Percentiles rank a stretch among this genome's conserved stretches.
Evolutionary conservation across 2,113 vertebrate species (phyloP).

Genomic region (Alaudala cheleensis): DNA sequence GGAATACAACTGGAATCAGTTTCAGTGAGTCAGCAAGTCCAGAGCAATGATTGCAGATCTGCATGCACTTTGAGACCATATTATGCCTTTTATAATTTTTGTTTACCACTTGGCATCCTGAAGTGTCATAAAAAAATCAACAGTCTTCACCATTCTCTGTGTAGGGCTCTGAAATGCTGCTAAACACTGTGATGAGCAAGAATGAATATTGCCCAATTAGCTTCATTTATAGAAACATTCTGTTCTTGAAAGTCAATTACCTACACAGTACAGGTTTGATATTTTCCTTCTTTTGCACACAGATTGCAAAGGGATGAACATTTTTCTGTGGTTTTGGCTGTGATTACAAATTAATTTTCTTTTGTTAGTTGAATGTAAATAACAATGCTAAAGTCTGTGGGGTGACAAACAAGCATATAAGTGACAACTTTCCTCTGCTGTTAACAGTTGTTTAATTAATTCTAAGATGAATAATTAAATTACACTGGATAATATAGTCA

Average conservation of each 20-base stretch:
- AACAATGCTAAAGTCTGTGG: neutral
- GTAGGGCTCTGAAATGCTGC: neutral
- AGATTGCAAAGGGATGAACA: neutral
- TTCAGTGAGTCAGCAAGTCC: slow-evolving; percentile 16
- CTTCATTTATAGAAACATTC: neutral
- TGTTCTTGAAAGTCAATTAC: neutral
- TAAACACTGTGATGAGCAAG: neutral
- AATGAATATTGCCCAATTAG: neutral
- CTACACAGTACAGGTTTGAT: neutral
- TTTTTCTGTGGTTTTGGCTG: neutral
- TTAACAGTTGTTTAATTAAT: neutral
- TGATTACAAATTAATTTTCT: neutral
- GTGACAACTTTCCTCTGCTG: neutral
- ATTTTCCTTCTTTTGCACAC: neutral
- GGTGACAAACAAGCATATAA: neutral
- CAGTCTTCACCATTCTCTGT: neutral
- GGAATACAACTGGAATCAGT: neutral
- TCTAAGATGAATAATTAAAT: neutral
- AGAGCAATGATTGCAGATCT: neutral
- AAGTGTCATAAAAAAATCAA: neutral
- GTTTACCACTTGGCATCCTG: slow-evolving; percentile 2
- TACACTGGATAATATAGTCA: neutral
- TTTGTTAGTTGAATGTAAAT: neutral
- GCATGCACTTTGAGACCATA: neutral
- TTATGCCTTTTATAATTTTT: neutral